These are phyloP conservation scores for Synchiropus splendidus DNA, from an alignment of 2,113 vertebrate genomes.

Conservation along the genomic window DNA sequence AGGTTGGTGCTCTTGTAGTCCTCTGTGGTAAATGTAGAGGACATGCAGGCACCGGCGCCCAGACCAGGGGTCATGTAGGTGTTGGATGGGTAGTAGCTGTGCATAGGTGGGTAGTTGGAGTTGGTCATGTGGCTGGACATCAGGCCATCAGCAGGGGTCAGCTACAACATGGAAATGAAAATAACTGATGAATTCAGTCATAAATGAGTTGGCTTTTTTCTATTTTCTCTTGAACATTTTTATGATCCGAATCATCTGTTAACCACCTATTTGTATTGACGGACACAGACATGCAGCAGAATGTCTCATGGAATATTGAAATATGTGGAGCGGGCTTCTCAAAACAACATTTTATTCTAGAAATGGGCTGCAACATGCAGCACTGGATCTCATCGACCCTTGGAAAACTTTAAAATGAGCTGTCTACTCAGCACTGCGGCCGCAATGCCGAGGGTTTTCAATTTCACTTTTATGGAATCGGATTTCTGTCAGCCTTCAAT, in stretches of 20 bases:
- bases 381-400: conserved; percentile 29
- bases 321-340: too few species aligned
- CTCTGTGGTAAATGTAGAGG: conserved; percentile 75
- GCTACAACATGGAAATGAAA: conserved; percentile 50
- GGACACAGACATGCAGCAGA: too few species aligned
- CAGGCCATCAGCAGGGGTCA: conserved; percentile 73
- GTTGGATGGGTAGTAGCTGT: conserved; percentile 80
- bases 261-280: too few species aligned
- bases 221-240: too few species aligned
- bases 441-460: conserved; percentile 64
- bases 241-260: too few species aligned
- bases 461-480: conserved; percentile 74
- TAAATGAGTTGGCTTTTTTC: too few species aligned
- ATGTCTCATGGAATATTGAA: too few species aligned
- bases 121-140: conserved; percentile 66
- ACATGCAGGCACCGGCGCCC: conserved; percentile 58
- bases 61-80: conserved; percentile 81
- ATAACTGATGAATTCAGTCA: not conserved
- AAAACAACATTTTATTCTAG: too few species aligned
- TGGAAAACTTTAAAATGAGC: conserved; percentile 60
- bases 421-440: conserved; percentile 55
- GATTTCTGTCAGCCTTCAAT: conserved; percentile 72
- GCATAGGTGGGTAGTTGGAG: conserved; percentile 81
- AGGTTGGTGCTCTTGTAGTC: conserved; percentile 68
- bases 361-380: conserved; percentile 45